phyloP scores from a whole-genome alignment of 2,797 vertebrate genomes.

The Rhadinocentrus ornatus region DNA sequence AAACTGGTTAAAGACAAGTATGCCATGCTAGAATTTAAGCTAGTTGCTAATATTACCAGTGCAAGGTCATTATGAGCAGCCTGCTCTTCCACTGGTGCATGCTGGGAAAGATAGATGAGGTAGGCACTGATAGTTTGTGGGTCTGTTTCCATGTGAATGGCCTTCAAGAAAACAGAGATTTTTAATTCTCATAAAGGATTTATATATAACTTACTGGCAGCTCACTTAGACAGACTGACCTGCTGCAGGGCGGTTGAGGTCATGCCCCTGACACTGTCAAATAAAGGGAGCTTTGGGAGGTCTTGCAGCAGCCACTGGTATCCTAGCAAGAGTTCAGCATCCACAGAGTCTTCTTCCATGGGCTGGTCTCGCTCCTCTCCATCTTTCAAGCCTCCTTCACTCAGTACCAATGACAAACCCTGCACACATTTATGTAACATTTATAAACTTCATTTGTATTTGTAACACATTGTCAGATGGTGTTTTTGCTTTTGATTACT shows the following conservation, averaged over 20 bases:
- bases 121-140: constrained; percentile 98
- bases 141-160: constrained; percentile 98
- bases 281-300: constrained; percentile 92
- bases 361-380: constrained; percentile 93
- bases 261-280: constrained; percentile 91
- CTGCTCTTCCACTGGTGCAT: constrained; percentile 95
- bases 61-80: constrained; percentile 93
- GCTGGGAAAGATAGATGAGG: constrained; percentile 96
- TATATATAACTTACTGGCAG: no score
- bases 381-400: constrained; percentile 90
- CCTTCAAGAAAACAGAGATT: constrained; percentile 75
- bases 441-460: neutral
- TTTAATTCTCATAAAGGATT: neutral
- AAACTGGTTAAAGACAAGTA: neutral
- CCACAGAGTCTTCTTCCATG: constrained; percentile 91
- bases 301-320: constrained; percentile 97
- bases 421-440: constrained; percentile 49
- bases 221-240: constrained; percentile 76
- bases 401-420: constrained; percentile 95
- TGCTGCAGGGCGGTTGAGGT: constrained; percentile 94
- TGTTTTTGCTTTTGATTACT: constrained; percentile 72
- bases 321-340: constrained; percentile 87
- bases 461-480: neutral
- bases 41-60: constrained; percentile 83
- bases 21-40: neutral